Conservation (phyloP, 2,797 vertebrate genomes). For the Leuciscus waleckii region DNA sequence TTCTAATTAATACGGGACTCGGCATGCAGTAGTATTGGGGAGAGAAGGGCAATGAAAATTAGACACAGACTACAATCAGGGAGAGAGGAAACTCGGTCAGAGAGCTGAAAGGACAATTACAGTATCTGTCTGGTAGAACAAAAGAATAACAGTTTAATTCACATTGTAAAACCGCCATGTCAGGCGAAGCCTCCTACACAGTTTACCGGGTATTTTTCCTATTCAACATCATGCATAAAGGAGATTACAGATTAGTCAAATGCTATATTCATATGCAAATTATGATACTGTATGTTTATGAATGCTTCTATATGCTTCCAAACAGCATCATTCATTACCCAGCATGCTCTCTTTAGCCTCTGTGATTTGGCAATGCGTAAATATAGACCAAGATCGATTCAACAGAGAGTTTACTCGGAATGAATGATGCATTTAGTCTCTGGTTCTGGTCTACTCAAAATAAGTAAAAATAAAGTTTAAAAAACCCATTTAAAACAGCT, state of each 20-base stretch:
- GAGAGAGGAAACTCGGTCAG: constrained; percentile 33
- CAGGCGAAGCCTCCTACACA: constrained; percentile 24
- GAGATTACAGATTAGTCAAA: constrained; percentile 45
- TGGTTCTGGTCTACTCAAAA: background rate
- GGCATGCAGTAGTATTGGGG: constrained; percentile 57
- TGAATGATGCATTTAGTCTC: background rate
- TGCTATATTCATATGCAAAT: constrained; percentile 41
- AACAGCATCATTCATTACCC: constrained; percentile 4
- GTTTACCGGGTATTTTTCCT: constrained; percentile 37
- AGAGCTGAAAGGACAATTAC: constrained; percentile 55
- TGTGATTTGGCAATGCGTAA: background rate
- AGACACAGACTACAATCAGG: constrained; percentile 52
- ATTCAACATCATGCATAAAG: constrained; percentile 39
- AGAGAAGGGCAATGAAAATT: constrained; percentile 54
- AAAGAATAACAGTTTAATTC: constrained; percentile 47
- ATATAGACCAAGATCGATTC: background rate
- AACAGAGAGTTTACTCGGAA: background rate
- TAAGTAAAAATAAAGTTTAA: background rate
- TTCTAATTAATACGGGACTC: constrained; percentile 73
- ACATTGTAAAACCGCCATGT: constrained; percentile 38
- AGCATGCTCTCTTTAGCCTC: background rate
- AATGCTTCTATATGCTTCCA: constrained; percentile 20
- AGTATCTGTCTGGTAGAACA: constrained; percentile 50
- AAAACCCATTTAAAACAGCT: background rate
- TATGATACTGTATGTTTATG: constrained; percentile 32